These are phyloP conservation scores for Pterophyllum scalare DNA, from an alignment of 2,113 vertebrate genomes.

Conservation along the genomic window DNA sequence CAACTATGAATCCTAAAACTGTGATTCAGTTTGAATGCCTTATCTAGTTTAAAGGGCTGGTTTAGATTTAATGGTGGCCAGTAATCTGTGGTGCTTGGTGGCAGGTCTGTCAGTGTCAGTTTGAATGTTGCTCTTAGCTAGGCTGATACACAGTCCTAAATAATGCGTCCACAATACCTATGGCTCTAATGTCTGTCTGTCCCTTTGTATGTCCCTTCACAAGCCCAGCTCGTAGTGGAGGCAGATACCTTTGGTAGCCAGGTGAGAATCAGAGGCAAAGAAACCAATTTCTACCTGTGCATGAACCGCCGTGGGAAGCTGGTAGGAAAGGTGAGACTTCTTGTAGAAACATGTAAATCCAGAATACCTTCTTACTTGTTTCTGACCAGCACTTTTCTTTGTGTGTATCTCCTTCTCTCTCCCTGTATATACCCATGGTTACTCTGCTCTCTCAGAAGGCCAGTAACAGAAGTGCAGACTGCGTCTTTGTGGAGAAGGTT, in stretches of 20 bases:
- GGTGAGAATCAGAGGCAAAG: constrained; percentile 86
- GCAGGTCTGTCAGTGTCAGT: not conserved
- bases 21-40: constrained; percentile 31
- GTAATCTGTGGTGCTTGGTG: constrained; percentile 32
- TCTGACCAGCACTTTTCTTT: constrained; percentile 57
- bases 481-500: constrained; percentile 86
- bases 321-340: constrained; percentile 83
- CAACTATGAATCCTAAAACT: constrained; percentile 50
- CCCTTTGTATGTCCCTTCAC: constrained; percentile 82
- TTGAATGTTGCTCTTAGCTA: constrained; percentile 2
- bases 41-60: constrained; percentile 45
- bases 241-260: constrained; percentile 87
- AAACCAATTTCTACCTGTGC: constrained; percentile 85
- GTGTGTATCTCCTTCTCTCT: not conserved
- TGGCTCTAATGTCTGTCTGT: constrained; percentile 79
- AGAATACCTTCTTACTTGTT: constrained; percentile 38
- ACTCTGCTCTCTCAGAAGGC: constrained; percentile 78
- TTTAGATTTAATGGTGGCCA: constrained; percentile 50
- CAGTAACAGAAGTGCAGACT: constrained; percentile 83
- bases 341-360: constrained; percentile 5
- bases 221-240: constrained; percentile 88
- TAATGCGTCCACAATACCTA: constrained; percentile 7
- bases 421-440: constrained; percentile 31
- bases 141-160: not conserved
- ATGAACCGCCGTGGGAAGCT: constrained; percentile 86